Conservation (phyloP, 2,797 vertebrate genomes). For the Chaunax sp. region DNA sequence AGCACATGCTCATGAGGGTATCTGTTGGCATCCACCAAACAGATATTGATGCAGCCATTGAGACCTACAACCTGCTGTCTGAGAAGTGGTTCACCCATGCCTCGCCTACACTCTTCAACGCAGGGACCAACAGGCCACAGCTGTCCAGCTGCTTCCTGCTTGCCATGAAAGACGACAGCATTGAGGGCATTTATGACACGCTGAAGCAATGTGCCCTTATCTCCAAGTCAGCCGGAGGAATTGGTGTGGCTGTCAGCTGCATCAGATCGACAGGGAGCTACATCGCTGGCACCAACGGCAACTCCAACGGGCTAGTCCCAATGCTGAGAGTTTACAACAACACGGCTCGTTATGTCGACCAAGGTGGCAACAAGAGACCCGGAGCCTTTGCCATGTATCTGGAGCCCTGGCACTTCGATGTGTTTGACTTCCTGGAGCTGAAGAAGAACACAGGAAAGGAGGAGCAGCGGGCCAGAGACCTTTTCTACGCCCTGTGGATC, state of each 20-base stretch:
- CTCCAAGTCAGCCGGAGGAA: conserved; percentile 97
- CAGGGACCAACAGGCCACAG: conserved; percentile 95
- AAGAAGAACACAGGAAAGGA: conserved; percentile 99
- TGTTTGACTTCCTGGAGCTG: conserved; percentile 97
- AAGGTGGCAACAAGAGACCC: conserved; percentile 98
- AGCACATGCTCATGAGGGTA: conserved; percentile 99
- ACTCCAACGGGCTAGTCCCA: conserved; percentile 96
- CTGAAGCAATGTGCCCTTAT: conserved; percentile 97
- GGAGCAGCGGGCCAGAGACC: conserved; percentile 95
- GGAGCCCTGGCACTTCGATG: conserved; percentile 96
- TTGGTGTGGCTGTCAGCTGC: conserved; percentile 95
- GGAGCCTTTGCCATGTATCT: conserved; percentile 98
- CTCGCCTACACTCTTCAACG: conserved; percentile 97
- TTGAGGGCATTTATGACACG: conserved; percentile 96
- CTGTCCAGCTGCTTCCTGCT: conserved; percentile 98
- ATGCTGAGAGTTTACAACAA: conserved; percentile 99
- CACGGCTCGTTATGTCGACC: conserved; percentile 97
- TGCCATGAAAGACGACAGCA: conserved; percentile 98
- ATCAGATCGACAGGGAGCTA: conserved; percentile 97
- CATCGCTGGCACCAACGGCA: conserved; percentile 97
- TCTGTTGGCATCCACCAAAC: conserved; percentile 92
- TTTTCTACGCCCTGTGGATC: conserved; percentile 97
- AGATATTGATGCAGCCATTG: conserved; percentile 92
- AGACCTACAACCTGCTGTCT: conserved; percentile 97
- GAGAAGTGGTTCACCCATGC: conserved; percentile 99